Evolutionary conservation across 1,140 invertebrate genomes (phyloP).

Genomic region (Pseudoatta argentina): DNA sequence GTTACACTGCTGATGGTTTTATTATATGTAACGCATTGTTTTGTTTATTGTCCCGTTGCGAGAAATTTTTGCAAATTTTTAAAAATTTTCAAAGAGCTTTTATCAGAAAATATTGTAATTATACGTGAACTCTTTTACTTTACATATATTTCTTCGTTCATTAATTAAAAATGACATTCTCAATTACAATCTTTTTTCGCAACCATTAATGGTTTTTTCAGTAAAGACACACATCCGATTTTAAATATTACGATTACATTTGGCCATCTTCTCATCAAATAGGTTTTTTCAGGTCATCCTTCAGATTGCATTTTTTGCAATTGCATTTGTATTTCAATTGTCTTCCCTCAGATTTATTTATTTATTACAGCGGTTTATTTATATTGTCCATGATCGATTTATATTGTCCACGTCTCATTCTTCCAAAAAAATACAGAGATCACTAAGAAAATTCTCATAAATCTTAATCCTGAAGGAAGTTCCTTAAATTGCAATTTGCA

Average conservation of each 20-base stretch:
- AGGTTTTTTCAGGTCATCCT: not conserved
- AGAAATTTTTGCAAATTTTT: not conserved
- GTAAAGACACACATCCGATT: not conserved
- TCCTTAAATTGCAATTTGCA: not conserved
- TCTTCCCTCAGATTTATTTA: not conserved
- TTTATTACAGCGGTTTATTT: not conserved
- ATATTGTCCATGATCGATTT: not conserved
- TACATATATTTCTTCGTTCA: not conserved
- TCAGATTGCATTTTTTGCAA: not conserved
- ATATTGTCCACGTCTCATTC: not conserved
- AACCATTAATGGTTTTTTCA: not conserved
- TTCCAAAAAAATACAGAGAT: not conserved
- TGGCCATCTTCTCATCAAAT: not conserved
- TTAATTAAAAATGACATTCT: not conserved
- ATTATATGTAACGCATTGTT: not conserved
- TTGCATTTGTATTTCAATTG: not conserved
- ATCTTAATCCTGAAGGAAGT: not conserved
- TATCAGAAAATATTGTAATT: not conserved
- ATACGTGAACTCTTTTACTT: not conserved
- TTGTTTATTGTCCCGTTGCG: not conserved
- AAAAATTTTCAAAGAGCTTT: not conserved
- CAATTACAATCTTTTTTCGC: not conserved
- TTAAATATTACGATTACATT: not conserved
- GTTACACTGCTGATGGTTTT: not conserved
- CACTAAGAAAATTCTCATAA: not conserved